A percentile compares a stretch with the other conserved stretches of the same genome.
phyloP scores from a whole-genome alignment of 2,888 invertebrate genomes.

The Ophion obscuratus region DNA sequence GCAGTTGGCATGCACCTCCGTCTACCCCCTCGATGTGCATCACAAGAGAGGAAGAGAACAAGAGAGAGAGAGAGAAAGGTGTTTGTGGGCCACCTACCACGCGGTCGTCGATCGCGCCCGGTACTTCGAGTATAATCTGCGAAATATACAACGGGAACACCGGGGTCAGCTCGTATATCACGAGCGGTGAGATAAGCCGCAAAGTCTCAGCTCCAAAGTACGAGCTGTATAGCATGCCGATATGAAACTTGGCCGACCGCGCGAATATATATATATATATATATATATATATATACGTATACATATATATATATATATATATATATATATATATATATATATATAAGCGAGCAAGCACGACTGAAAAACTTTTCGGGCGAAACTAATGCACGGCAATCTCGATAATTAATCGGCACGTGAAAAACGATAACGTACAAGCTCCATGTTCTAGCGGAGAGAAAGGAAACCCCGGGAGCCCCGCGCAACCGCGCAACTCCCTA shows the following conservation, averaged over 20 bases:
- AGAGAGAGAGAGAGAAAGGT: neutral
- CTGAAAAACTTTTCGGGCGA: constrained; percentile 45
- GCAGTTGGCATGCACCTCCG: constrained; percentile 43
- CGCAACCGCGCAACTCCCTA: neutral
- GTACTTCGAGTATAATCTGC: constrained; percentile 54
- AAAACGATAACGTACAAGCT: constrained; percentile 37
- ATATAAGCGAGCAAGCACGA: constrained; percentile 10
- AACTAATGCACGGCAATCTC: constrained; percentile 43
- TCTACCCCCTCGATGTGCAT: neutral
- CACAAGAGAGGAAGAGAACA: neutral
- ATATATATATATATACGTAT: too few relatives aligned
- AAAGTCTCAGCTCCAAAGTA: constrained; percentile 45
- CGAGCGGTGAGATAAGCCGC: constrained; percentile 55
- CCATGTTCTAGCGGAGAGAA: neutral
- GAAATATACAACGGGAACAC: constrained; percentile 55
- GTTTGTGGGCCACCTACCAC: constrained; percentile 53
- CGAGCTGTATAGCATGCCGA: constrained; percentile 29
- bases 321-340: neutral
- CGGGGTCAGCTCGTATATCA: constrained; percentile 62
- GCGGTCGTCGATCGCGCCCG: constrained; percentile 49
- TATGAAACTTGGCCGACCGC: constrained; percentile 42
- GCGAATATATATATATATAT: constrained; percentile 1
- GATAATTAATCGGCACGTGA: constrained; percentile 50
- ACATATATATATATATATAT: too few relatives aligned
- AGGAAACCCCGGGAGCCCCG: constrained; percentile 4